Evolutionary conservation across 2,888 invertebrate genomes (phyloP), one percentile per base, ranked within the genome.

Genomic region (Tineola bisselliella): DNA sequence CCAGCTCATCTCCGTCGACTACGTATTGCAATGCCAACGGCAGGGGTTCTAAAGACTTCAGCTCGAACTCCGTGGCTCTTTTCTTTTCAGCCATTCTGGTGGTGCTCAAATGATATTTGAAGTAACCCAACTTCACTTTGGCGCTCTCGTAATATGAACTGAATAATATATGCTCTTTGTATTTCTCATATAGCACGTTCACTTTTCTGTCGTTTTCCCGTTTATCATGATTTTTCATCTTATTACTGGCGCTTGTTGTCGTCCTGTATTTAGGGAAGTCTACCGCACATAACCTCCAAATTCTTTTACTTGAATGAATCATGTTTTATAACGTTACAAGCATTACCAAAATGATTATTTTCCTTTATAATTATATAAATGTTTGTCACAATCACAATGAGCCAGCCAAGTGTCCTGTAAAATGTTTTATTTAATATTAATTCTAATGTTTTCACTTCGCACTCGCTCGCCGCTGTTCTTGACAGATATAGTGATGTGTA

Each of bases 11-110:
- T 64, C 80, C 71, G 19, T 81, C 75, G 0, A 80, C 74, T 48
- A 81, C 74, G 73, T 89, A 89, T 67, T 89, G 86, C 63, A 91
- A 69, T 0, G 88, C 72, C 3, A 89, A 59, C 0, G 91, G 91
- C 58, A 89, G 68, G 0, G 89, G 87, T 17, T 86, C 76, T 38
- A 79, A 71, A 52, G 67, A 70, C 61, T 68, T 77, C 54, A 75
- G 70, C 12, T 71, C 63, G n/a, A 68, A 15, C 15, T 70, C 62
- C 1, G 67, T 48, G 15, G 8, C n/a, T n/a, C 15, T 15, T 2
- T 5, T 65, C 58, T 64, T 63, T 63, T 76, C 79, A 0, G 80
- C 79, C 66, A 66, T 70, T 64, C 71, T 76, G n/a, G 76, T 61
- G 30, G 66, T 69, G 73, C 77, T 81, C 48, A 75, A 62, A 62